Evolutionary conservation across 2,797 vertebrate species (phyloP).

Genomic region (Rhinogobio ventralis): DNA sequence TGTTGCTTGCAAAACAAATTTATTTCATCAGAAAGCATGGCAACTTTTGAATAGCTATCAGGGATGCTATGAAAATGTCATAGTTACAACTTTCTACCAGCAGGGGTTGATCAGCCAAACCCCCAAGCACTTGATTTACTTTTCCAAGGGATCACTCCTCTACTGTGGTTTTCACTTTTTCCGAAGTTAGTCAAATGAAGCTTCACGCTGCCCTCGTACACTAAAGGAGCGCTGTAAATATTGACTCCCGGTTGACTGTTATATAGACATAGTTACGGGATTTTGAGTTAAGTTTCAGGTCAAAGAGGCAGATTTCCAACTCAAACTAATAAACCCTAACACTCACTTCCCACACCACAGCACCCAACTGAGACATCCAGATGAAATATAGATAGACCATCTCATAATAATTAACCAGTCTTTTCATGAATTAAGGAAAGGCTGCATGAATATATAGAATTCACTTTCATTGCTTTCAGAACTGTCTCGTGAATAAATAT

Average conservation of each 20-base stretch:
- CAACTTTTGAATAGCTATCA: neutral
- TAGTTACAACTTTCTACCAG: neutral
- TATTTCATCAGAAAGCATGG: constrained; percentile 7
- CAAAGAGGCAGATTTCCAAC: constrained; percentile 40
- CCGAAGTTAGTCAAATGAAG: constrained; percentile 3
- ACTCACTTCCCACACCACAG: constrained; percentile 64
- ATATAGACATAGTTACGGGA: constrained; percentile 7
- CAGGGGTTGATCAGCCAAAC: neutral
- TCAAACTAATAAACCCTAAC: constrained; percentile 64
- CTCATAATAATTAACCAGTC: constrained; percentile 74
- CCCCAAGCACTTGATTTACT: neutral
- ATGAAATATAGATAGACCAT: constrained; percentile 76
- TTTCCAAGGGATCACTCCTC: neutral
- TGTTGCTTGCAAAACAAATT: constrained; percentile 8
- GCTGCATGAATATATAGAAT: constrained; percentile 71
- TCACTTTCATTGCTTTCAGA: constrained; percentile 83
- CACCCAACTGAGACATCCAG: constrained; percentile 70
- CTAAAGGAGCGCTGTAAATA: constrained; percentile 31
- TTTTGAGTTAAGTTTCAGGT: constrained; percentile 34
- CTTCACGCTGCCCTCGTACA: neutral
- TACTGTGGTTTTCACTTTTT: neutral
- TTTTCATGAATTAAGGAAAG: constrained; percentile 74
- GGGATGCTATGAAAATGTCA: neutral
- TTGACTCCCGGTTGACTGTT: constrained; percentile 20
- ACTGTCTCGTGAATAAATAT: constrained; percentile 79